phyloP scores from a whole-genome alignment of 2,888 invertebrate species.

The Prostheceraeus crozeri region DNA sequence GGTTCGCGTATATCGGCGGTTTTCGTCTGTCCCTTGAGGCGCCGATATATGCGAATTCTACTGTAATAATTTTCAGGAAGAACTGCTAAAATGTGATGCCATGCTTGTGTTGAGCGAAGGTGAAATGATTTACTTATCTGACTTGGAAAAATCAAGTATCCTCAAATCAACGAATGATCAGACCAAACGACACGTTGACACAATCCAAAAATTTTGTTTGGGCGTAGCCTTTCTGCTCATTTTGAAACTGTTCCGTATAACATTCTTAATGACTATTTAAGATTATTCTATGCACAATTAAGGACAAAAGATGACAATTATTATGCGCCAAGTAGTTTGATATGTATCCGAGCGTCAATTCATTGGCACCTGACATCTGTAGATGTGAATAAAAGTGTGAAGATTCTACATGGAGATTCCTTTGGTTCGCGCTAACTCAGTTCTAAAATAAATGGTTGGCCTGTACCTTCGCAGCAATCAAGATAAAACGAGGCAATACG shows the following conservation, averaged over 20 bases:
- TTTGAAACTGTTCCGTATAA: conserved; percentile 21
- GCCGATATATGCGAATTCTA: too few relatives aligned
- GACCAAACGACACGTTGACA: conserved; percentile 1
- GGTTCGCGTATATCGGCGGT: too few relatives aligned
- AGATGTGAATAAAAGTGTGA: not conserved
- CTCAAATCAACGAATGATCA: not conserved
- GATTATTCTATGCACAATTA: too few relatives aligned
- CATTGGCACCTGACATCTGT: conserved; percentile 10
- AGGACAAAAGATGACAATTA: too few relatives aligned
- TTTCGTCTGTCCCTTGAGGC: too few relatives aligned
- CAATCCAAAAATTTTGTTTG: conserved; percentile 1
- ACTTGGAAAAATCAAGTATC: not conserved
- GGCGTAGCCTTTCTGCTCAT: not conserved
- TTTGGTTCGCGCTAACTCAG: not conserved
- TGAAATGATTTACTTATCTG: not conserved
- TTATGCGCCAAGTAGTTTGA: conserved; percentile 6
- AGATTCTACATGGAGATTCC: conserved; percentile 2
- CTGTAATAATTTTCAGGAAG: conserved; percentile 9
- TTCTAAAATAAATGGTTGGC: conserved; percentile 7
- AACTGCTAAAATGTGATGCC: not conserved
- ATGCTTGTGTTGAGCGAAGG: not conserved
- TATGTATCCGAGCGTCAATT: conserved; percentile 17
- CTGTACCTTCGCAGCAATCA: conserved; percentile 1
- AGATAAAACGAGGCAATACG: not conserved
- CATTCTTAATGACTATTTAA: conserved; percentile 24